These are phyloP conservation scores for Linnaemya tessellans DNA, from an alignment of 2,888 invertebrate genomes.

Conservation along the genomic window DNA sequence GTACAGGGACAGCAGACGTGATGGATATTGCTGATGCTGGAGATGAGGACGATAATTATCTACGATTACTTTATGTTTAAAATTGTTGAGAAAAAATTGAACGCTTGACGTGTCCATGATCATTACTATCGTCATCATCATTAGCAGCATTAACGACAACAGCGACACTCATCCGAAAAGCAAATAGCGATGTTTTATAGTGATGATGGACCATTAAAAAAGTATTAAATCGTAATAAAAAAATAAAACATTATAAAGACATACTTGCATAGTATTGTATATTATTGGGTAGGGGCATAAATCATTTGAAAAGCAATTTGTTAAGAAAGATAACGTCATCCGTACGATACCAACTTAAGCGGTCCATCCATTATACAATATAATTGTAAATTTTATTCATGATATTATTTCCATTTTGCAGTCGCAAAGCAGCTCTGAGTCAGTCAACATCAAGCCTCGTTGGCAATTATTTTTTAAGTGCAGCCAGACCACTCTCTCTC, in stretches of 20 bases:
- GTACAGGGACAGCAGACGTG: neutral
- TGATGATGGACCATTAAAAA: constrained; percentile 65
- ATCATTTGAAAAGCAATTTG: neutral
- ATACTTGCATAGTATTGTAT: neutral
- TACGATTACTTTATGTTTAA: constrained; percentile 14
- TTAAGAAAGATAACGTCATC: neutral
- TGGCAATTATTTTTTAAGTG: too few species aligned
- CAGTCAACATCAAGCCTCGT: too few species aligned
- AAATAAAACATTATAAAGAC: constrained; percentile 55
- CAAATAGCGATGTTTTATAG: constrained; percentile 40
- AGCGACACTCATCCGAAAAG: constrained; percentile 49
- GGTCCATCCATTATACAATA: too few species aligned
- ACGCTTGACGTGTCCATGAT: constrained; percentile 38
- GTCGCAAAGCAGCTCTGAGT: too few species aligned
- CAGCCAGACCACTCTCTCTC: too few species aligned
- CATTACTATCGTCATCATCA: constrained; percentile 23
- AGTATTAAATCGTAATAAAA: constrained; percentile 67
- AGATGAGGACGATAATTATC: constrained; percentile 7
- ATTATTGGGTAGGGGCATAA: constrained; percentile 1
- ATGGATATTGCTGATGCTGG: neutral
- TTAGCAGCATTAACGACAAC: constrained; percentile 28
- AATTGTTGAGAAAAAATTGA: constrained; percentile 7
- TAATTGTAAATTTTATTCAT: too few species aligned
- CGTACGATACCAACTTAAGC: too few species aligned
- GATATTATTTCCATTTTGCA: too few species aligned